These are phyloP conservation scores for Taeniopygia guttata DNA, from an alignment of 2,797 vertebrate genomes.

Conservation along the genomic window DNA sequence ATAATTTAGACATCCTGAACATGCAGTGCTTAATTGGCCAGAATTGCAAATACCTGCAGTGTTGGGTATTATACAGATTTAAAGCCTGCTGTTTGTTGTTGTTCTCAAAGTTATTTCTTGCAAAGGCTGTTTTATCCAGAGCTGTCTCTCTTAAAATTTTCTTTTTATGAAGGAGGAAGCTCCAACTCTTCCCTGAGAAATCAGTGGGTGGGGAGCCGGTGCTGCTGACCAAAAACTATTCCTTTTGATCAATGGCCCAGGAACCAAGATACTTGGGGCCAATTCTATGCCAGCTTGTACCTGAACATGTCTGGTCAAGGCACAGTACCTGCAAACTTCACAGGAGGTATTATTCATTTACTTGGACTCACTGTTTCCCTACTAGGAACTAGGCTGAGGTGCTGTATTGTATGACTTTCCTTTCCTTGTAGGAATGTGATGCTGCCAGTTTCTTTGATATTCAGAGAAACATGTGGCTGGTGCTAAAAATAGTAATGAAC, in stretches of 20 bases:
- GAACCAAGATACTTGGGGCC: background rate
- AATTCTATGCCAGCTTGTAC: background rate
- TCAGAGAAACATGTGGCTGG: background rate
- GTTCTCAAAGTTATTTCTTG: background rate
- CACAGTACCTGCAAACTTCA: background rate
- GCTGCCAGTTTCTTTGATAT: background rate
- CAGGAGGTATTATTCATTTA: background rate
- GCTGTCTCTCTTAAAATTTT: background rate
- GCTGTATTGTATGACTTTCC: background rate
- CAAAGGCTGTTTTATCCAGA: background rate
- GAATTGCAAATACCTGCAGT: background rate
- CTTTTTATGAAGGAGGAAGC: background rate
- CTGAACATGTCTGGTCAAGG: background rate
- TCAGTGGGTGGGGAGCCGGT: background rate
- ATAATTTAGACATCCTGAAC: background rate
- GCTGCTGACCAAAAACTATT: fast-evolving
- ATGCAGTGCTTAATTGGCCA: background rate
- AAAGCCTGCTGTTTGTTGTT: background rate
- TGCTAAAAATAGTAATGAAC: constrained; percentile 39
- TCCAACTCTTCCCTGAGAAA: background rate
- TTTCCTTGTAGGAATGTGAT: background rate
- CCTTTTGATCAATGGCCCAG: background rate
- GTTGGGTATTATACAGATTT: background rate
- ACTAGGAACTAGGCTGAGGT: background rate
- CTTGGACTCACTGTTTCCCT: background rate